Evolutionary conservation across 1,140 invertebrate species (phyloP), one percentile per base, ranked within the genome.

Genomic region (Homalodisca vitripennis): DNA sequence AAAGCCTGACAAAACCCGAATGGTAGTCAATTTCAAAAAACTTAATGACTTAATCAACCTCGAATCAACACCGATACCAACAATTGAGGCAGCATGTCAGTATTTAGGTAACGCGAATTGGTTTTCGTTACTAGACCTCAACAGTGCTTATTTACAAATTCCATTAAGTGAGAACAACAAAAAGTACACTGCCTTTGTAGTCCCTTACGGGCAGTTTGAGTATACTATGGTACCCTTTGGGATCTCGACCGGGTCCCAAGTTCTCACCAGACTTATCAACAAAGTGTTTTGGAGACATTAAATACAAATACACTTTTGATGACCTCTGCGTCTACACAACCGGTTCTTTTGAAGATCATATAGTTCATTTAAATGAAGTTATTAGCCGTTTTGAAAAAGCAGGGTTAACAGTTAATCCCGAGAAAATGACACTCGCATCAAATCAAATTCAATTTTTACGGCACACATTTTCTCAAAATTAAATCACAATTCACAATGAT

Each of bases 271-370:
- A 2, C 20, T 62, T 10, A 62, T 62, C 6, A 31, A n/a, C 13
- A 27, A 62, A 62, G 20, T 31, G 6, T 62, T 62, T 62, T n/a
- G 57, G 57, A 10, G 57, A 62, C 29, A 30, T 62, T 27, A 62
- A 62, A 62, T 62, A 26, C 27, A 62, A 62, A 62, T 62, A 10
- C 27, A 13, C 29, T 53, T 53, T 53, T n/a, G 48, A 53, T 20
- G 48, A 53, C 48, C 12, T 53, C 6, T 6, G 6, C 22, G 20
- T 53, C 12, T 53, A 53, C 48, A 12, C 48, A n/a, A 24, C n/a
- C n/a, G n/a, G 20, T 12, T 12, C 48, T 20, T 53, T 53, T 53
- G 48, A 53, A 24, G 48, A 53, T 3, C 48, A 53, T 20, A 13
- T 14, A 13, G 3, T 6, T 6, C 48, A 53, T 24, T 3, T 53